Evolutionary conservation across 2,113 vertebrate genomes (phyloP), one percentile per base, ranked within the genome.

Genomic region (Cinclus mexicanus): DNA sequence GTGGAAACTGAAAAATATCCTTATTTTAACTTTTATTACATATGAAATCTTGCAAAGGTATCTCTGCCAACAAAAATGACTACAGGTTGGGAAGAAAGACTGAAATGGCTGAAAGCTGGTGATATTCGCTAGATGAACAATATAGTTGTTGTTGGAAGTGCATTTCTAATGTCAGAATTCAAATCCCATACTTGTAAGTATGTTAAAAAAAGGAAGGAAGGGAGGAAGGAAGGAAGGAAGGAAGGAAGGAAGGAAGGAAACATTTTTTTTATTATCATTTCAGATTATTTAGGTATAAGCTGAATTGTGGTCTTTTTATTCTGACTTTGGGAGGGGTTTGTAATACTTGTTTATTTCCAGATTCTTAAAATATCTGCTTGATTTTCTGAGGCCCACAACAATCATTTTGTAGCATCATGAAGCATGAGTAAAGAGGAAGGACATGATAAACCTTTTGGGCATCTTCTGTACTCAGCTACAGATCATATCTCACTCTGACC

Each of bases 31-130:
- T 94, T 96, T 95, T 94, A 94, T 93, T 97, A 15, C 76, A 49
- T 95, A 95, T 94, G 80, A 21, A 47, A 92, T 95, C 90, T 83
- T 97, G 83, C 56, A 50, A 69, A 95, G 39, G 26, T 83, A 80
- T 75, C 33, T 92, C 59, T 94, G 94, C 96, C 96, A 96, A 97
- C 42, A 92, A 88, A 96, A 95, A 97, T 93, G 83, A 87, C 86
- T 97, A 84, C 72, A 94, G 80, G 64, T 95, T 93, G 83, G 42
- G 94, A 93, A 90, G 68, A 33, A 81, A 90, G 68, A 94, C 76
- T 55, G 88, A 90, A 94, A 86, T 0, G 55, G 16, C 56, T 87
- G 71, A 87, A 93, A 80, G 26, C 59, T 90, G 83, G 44, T 93
- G 72, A 70, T 89, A 80, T 10, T 83, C 79, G 67, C 68, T 70